Conservation (phyloP, 2,888 invertebrate species). For the Dione juno region DNA sequence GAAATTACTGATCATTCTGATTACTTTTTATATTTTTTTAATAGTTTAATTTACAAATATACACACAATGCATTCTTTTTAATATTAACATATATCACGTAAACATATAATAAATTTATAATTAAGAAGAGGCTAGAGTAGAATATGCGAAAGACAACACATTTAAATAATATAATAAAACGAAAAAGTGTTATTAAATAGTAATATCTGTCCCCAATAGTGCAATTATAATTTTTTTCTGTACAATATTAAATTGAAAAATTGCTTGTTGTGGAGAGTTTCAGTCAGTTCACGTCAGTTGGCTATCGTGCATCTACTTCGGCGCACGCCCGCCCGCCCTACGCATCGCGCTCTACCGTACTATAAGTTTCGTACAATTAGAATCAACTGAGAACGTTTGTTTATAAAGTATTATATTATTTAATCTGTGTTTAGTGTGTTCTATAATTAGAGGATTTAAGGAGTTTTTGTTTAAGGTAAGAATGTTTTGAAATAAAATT, state of each 20-base stretch:
- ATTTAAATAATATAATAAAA: not conserved
- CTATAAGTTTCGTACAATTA: constrained; percentile 12
- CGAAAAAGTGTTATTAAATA: constrained; percentile 30
- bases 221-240: not conserved
- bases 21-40: no score
- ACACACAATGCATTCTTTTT: no score
- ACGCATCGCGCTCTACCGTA: constrained; percentile 12
- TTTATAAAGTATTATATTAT: not conserved
- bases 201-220: constrained; percentile 39
- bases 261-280: constrained; percentile 19
- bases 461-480: constrained; percentile 35
- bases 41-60: no score
- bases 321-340: constrained; percentile 64
- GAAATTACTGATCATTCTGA: no score
- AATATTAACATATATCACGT: no score
- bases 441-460: constrained; percentile 27
- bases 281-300: constrained; percentile 45
- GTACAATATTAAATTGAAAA: constrained; percentile 14
- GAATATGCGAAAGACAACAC: not conserved
- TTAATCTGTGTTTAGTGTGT: constrained; percentile 28
- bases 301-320: constrained; percentile 54
- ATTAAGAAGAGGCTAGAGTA: no score
- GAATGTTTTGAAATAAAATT: not conserved
- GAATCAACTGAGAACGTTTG: constrained; percentile 12
- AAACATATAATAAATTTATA: no score